Percentiles rank a stretch among this genome's conserved stretches.
These are phyloP conservation scores for Tetragnatha montana DNA, from an alignment of 2,888 invertebrate genomes.

Conservation along the genomic window DNA sequence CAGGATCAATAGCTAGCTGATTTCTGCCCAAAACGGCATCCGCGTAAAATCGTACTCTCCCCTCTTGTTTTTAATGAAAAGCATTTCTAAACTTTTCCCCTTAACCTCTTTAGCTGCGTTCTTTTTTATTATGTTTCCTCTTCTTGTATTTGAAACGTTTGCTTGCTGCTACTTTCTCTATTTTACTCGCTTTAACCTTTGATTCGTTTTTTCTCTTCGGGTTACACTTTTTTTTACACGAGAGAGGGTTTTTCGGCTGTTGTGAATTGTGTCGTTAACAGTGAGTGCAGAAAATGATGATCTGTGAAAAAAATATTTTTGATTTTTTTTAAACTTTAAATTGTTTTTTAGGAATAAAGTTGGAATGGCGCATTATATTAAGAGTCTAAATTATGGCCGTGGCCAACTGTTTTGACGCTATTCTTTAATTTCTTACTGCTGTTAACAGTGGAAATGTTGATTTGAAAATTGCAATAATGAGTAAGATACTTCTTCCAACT, in stretches of 20 bases:
- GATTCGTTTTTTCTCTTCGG: conserved; percentile 16
- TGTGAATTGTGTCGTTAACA: conserved; percentile 3
- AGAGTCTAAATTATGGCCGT: too few species aligned
- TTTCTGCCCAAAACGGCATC: conserved; percentile 55
- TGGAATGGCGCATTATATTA: background rate
- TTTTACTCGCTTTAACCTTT: conserved; percentile 54
- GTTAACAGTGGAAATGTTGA: background rate
- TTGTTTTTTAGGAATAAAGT: background rate
- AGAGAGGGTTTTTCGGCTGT: conserved; percentile 18
- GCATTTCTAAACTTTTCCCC: conserved; percentile 64
- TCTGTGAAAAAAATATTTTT: conserved; percentile 6
- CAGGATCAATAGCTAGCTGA: conserved; percentile 62
- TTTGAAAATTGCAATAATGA: background rate
- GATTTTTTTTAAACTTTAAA: background rate
- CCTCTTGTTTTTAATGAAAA: conserved; percentile 65
- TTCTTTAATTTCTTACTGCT: too few species aligned
- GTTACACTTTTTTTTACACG: conserved; percentile 35
- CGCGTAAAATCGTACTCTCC: conserved; percentile 60
- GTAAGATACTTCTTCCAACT: background rate
- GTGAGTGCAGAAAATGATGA: conserved; percentile 13
- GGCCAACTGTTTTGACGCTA: too few species aligned
- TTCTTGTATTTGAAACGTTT: conserved; percentile 53
- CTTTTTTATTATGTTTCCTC: conserved; percentile 14
- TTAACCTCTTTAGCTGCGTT: conserved; percentile 28
- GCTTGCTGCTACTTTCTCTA: conserved; percentile 47